phyloP scores from a whole-genome alignment of 2,797 vertebrate genomes.

The Enteromius paludinosus region DNA sequence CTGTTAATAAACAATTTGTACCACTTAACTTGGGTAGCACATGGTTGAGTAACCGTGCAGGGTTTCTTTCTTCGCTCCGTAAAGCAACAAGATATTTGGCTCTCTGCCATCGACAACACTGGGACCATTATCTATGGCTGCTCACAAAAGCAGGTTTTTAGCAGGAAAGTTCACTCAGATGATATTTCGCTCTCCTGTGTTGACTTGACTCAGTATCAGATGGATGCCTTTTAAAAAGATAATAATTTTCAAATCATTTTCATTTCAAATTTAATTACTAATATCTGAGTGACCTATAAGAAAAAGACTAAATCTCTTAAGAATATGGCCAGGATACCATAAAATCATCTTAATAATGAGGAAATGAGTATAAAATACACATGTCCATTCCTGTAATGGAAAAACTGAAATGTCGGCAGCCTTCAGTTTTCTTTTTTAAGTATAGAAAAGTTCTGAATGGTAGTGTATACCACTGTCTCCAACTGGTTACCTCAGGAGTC shows the following conservation, averaged over 20 bases:
- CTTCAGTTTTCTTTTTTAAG: not conserved
- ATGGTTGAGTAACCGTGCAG: conserved; percentile 71
- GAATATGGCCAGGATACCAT: not conserved
- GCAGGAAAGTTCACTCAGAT: conserved; percentile 59
- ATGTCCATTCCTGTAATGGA: too few species aligned
- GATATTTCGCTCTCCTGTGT: conserved; percentile 49
- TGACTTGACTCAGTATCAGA: conserved; percentile 66
- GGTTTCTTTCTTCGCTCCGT: conserved; percentile 67
- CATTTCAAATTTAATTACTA: conserved; percentile 31
- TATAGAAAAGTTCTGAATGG: not conserved
- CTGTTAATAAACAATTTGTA: conserved; percentile 76
- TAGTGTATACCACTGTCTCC: not conserved
- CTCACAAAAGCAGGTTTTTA: conserved; percentile 63
- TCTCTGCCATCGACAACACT: conserved; percentile 69
- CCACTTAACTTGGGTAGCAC: conserved; percentile 69
- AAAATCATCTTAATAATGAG: not conserved
- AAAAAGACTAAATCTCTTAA: conserved; percentile 19
- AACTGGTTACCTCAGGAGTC: not conserved
- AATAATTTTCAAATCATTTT: conserved; percentile 5
- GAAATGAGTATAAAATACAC: not conserved
- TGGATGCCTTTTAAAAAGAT: conserved; percentile 33
- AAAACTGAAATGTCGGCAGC: not conserved
- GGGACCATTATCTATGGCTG: conserved; percentile 69
- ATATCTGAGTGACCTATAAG: conserved; percentile 16
- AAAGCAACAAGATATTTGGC: conserved; percentile 75